phyloP scores from a whole-genome alignment of 2,888 invertebrate species.

The Limenitis camilla region DNA sequence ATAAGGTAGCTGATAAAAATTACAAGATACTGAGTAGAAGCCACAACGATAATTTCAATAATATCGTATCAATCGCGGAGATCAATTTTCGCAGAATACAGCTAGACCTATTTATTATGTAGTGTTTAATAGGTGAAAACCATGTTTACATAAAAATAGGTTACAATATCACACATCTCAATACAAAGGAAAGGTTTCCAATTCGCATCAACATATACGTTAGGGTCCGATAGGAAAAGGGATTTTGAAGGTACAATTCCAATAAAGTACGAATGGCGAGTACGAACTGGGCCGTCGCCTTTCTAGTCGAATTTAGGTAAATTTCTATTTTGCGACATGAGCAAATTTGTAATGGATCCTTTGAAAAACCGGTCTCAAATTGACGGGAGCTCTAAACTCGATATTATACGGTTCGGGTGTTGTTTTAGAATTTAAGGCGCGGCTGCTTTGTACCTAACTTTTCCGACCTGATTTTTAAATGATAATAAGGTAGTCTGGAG shows the following conservation, averaged over 20 bases:
- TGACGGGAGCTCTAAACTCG: conserved; percentile 17
- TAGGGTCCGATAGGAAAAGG: conserved; percentile 45
- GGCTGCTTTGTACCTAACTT: conserved; percentile 11
- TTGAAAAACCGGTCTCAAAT: conserved; percentile 31
- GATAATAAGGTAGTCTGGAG: background rate
- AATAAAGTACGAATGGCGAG: conserved; percentile 53
- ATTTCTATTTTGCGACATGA: conserved; percentile 52
- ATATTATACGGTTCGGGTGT: conserved; percentile 17
- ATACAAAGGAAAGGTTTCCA: conserved; percentile 50
- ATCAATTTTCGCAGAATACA: background rate
- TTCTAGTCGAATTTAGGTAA: conserved; percentile 52
- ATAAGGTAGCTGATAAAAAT: too few species aligned
- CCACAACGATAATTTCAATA: too few species aligned
- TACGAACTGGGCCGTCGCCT: conserved; percentile 40
- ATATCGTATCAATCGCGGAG: background rate
- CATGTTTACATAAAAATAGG: conserved; percentile 7
- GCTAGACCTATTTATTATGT: background rate
- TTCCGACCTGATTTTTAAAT: conserved; percentile 6
- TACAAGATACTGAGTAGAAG: too few species aligned
- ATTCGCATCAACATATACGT: conserved; percentile 50
- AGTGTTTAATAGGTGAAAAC: background rate
- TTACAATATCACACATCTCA: conserved; percentile 26
- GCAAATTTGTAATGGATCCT: conserved; percentile 51
- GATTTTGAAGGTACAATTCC: conserved; percentile 58
- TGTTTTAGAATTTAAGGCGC: conserved; percentile 8